These are phyloP conservation scores for Acrossocheilus fasciatus DNA, from an alignment of 2,797 vertebrate species.

Conservation along the genomic window DNA sequence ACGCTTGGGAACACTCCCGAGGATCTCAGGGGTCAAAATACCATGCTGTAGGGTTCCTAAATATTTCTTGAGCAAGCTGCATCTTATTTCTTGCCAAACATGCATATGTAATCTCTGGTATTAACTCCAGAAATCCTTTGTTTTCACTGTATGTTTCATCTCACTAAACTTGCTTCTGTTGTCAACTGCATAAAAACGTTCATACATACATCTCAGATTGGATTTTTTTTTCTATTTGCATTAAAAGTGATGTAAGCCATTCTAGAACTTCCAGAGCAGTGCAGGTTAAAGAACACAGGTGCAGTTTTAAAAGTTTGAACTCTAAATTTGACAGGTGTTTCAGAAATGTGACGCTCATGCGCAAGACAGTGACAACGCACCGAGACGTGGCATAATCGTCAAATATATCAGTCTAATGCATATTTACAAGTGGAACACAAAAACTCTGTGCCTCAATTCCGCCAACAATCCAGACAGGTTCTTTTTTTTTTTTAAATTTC, in stretches of 20 bases:
- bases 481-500: neutral
- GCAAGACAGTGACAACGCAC: neutral
- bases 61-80: neutral
- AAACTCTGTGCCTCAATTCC: neutral
- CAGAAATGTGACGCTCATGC: neutral
- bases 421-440: neutral
- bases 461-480: neutral
- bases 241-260: neutral
- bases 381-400: neutral
- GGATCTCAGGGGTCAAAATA: conserved; percentile 11
- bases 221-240: neutral
- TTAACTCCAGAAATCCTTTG: neutral
- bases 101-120: neutral
- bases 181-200: neutral
- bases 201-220: neutral
- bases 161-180: neutral
- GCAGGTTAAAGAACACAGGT: neutral
- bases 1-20: conserved; percentile 25
- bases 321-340: neutral
- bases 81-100: conserved; percentile 12
- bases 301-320: neutral
- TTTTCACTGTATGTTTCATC: neutral
- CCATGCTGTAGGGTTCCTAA: conserved; percentile 20
- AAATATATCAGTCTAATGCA: neutral
- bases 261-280: neutral